Evolutionary conservation across 2,888 invertebrate genomes (phyloP).

Genomic region (Geotrupes spiniger): DNA sequence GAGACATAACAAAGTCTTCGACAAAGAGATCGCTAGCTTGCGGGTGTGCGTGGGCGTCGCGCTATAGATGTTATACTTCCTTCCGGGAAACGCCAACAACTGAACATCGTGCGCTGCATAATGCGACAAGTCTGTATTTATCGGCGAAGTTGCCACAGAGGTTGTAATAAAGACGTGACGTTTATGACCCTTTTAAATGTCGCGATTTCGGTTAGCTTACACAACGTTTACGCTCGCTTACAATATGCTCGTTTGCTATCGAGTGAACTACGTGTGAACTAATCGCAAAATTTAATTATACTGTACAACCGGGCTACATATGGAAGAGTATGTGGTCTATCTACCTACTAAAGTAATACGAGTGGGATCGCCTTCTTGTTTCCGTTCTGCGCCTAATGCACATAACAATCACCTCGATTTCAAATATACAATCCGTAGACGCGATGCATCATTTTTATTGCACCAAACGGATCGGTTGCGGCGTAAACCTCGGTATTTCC

Average conservation of each 20-base stretch:
- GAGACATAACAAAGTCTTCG: neutral
- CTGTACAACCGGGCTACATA: too few species aligned
- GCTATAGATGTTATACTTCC: conserved; percentile 4
- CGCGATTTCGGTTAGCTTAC: neutral
- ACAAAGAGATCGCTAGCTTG: too few species aligned
- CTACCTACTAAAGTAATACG: too few species aligned
- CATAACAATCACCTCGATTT: too few species aligned
- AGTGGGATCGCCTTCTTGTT: too few species aligned
- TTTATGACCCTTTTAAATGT: neutral
- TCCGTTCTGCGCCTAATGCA: too few species aligned
- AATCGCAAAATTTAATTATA: too few species aligned
- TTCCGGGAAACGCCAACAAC: conserved; percentile 5
- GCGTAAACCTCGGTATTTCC: conserved; percentile 3
- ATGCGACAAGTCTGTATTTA: neutral
- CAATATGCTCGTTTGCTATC: too few species aligned
- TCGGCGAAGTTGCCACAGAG: neutral
- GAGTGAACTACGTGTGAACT: too few species aligned
- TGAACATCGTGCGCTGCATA: conserved; percentile 4
- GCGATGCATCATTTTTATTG: conserved; percentile 1
- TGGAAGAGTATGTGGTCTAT: too few species aligned
- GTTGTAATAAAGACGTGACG: neutral
- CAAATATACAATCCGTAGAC: neutral
- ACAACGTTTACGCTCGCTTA: neutral
- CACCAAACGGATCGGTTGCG: neutral
- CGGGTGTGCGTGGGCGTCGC: neutral